phyloP scores from a whole-genome alignment of 1,140 invertebrate species.

The Asbolus verrucosus region DNA sequence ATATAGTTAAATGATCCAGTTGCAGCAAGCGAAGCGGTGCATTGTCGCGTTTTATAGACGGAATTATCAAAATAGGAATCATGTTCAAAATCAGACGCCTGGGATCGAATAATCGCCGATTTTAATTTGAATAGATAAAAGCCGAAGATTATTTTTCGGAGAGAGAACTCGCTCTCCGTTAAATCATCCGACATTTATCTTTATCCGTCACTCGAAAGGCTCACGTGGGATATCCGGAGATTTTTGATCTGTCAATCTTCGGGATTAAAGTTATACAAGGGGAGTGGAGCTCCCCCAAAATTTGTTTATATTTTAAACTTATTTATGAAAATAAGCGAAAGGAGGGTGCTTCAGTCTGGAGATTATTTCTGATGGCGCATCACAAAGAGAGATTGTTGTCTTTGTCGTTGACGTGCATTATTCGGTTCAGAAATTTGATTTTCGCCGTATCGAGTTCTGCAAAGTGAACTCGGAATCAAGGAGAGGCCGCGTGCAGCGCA shows the following conservation, averaged over 20 bases:
- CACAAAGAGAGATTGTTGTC: too few species aligned
- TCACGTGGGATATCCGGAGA: conserved; percentile 1
- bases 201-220: not conserved
- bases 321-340: too few species aligned
- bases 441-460: too few species aligned
- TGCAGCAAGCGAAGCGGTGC: too few species aligned
- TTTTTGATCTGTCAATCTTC: conserved; percentile 1
- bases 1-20: not conserved
- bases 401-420: too few species aligned
- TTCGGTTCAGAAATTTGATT: too few species aligned
- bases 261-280: too few species aligned
- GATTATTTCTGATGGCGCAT: not conserved
- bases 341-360: not conserved
- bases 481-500: too few species aligned
- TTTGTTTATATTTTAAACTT: conserved; percentile 6
- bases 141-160: not conserved
- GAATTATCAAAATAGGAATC: conserved; percentile 1
- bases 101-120: not conserved
- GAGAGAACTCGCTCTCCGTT: too few species aligned
- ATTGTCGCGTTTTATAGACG: too few species aligned
- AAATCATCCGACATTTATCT: conserved; percentile 8
- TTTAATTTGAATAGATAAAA: conserved; percentile 31
- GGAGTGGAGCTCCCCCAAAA: not conserved
- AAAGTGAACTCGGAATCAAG: too few species aligned
- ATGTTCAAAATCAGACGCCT: not conserved